Base-by-base conservation (phyloP, 2,797 vertebrate species). In the Hephaestus fuliginosus region DNA sequence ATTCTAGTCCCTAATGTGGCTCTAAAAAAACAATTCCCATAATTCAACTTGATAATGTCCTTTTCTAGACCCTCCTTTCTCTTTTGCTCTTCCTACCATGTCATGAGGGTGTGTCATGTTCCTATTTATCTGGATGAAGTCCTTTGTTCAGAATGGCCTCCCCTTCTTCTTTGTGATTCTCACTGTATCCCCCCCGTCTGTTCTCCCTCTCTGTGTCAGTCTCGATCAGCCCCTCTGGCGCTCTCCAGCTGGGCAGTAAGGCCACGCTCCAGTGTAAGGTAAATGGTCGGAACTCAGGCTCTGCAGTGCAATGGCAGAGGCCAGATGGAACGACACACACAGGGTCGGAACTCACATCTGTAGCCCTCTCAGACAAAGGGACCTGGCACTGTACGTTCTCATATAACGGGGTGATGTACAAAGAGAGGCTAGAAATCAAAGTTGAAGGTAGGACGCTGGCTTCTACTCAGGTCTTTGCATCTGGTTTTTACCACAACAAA, bases 361-460 rank as follows among this genome's bases (percentile, higher is more conserved):
- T 89, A 14, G 2, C 3, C 8, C 0, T 0, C 3, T 39, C 70
- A 20, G 10, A 94, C 20, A 1, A 0, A 5, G 93, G 93, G 28
- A n/a, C 0, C 12, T 94, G 93, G 93, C 0, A 0, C 0, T 94
- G 91, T 61, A 1, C 0, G 0, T 57, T 93, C 69, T 20, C 49
- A 2, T 0, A 11, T 0, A 2, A 2, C 0, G 33, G 3, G 0
- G 0, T 0, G 6, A 0, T 0, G 0, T 18, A 58, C 60, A 56
- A 0, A 0, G 15, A 66, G 43, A 1, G 0, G 0, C n/a, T 86
- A 0, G 0, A 0, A 0, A 3, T 93, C 39, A 11, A 1, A 4
- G 64, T 93, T 20, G 20, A 17, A 80, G 83, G 93, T 94, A 73
- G 6, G 74, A 57, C 22, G 7, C 57, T 30, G 46, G 7, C 55